Conservation (phyloP, 2,113 vertebrate species). For the Catharus minimus region DNA sequence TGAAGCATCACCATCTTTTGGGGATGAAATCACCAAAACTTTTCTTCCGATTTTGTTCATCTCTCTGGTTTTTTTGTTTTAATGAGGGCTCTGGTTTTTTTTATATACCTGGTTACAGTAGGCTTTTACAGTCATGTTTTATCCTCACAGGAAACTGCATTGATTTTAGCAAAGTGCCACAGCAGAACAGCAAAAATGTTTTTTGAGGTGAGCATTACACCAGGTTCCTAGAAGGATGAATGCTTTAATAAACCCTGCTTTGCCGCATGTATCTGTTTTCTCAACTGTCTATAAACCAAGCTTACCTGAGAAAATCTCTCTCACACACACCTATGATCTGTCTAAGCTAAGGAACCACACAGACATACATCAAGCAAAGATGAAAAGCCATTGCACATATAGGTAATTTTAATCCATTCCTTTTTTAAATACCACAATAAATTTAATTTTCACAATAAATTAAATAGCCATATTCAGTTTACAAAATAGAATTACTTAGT, state of each 20-base stretch:
- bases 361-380: slow-evolving; percentile 1
- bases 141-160: not conserved
- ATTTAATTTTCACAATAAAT: slow-evolving; percentile 88
- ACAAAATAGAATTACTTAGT: slow-evolving; percentile 89
- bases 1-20: not conserved
- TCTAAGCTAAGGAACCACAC: not conserved
- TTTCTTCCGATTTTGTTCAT: slow-evolving; percentile 10
- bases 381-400: slow-evolving; percentile 65
- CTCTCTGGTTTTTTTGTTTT: not conserved
- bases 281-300: not conserved
- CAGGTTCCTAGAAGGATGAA: slow-evolving; percentile 8
- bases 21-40: not conserved
- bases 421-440: slow-evolving; percentile 85
- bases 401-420: slow-evolving; percentile 85
- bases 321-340: not conserved
- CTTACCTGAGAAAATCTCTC: not conserved
- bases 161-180: slow-evolving; percentile 17
- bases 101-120: not conserved
- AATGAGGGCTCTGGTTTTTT: not conserved
- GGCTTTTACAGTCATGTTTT: not conserved
- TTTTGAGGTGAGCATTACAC: not conserved
- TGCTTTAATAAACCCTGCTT: slow-evolving; percentile 18
- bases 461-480: slow-evolving; percentile 86
- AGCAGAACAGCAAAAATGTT: not conserved
- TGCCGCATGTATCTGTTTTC: not conserved